Base-by-base conservation (phyloP, 1,140 invertebrate species). In the Grapholita molesta region DNA sequence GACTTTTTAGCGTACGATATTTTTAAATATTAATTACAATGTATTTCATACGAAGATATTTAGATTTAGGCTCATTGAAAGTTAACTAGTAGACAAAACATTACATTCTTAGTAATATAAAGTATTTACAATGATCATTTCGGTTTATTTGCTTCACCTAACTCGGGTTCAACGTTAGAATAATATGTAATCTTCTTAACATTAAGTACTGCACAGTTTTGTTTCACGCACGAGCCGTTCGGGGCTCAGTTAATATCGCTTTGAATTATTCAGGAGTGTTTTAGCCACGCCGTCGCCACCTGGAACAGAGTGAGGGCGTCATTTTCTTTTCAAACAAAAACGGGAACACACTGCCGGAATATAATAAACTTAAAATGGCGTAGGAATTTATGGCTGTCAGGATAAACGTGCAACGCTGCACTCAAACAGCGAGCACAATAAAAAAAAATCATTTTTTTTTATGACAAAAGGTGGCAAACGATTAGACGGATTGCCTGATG, bases 211-310 rank as follows among this genome's bases (percentile, higher is more conserved):
- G 28, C 23, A 12, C 21, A 64, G 42, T 57, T 38, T 65, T 32
- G 55, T 75, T 66, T 30, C 72, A 78, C 74, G 76, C 75, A 77
- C 73, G 74, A 70, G 52, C 42, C 69, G 71, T 78, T 76, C 69
- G 74, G 78, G 78, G 76, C 77, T 70, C 75, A 76, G 80, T 80
- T 85, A 85, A 88, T 88, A 88, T 86, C 74, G 77, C 73, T 70
- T 80, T 89, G 85, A 90, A 90, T 89, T 71, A 89, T 90, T 90
- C 86, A 90, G 76, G 69, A 82, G 78, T 79, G 84, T 88, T 86
- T 89, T 88, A 83, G 79, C 79, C 70, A 66, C 77, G 75, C 73
- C 76, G 70, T 77, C 68, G 71, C 77, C 86, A 90, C 86, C 88
- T 90, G 88, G 74, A 90, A 89, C 86, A 90, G 88, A 88, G 77